Percentiles rank a stretch among this genome's conserved stretches.
phyloP scores from a whole-genome alignment of 2,797 vertebrate genomes.

The Sebastes itinus region DNA sequence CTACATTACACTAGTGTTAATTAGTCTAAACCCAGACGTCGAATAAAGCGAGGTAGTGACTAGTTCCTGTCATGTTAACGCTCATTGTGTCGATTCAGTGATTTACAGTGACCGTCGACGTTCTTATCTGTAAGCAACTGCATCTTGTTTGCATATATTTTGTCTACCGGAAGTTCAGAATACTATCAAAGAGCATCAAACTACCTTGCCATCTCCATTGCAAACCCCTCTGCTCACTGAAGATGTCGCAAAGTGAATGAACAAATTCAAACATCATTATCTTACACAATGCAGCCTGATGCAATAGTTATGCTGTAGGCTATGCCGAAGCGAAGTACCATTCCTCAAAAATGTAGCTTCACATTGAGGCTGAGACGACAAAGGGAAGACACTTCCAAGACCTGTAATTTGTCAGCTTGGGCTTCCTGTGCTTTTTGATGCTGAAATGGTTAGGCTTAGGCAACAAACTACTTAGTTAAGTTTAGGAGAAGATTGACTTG shows the following conservation, averaged over 20 bases:
- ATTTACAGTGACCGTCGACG: neutral
- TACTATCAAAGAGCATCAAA: neutral
- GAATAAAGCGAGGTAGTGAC: neutral
- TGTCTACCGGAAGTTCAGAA: neutral
- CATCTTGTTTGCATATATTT: neutral
- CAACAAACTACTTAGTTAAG: no score
- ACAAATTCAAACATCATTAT: no score
- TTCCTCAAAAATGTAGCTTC: neutral
- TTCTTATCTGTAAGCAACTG: neutral
- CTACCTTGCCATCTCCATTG: neutral
- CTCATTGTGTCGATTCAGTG: neutral
- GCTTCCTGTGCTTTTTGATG: no score
- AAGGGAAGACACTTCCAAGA: no score
- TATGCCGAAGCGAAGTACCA: neutral
- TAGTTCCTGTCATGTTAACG: neutral
- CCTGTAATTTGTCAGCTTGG: no score
- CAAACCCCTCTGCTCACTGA: neutral
- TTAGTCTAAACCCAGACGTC: neutral
- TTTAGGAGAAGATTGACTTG: no score
- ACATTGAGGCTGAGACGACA: neutral
- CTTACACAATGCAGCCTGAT: no score
- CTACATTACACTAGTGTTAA: constrained; percentile 13
- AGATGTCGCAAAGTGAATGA: neutral
- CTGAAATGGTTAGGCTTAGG: no score
- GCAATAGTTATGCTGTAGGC: neutral